Evolutionary conservation across 2,888 invertebrate genomes (phyloP).

Genomic region (Machimus atricapillus): DNA sequence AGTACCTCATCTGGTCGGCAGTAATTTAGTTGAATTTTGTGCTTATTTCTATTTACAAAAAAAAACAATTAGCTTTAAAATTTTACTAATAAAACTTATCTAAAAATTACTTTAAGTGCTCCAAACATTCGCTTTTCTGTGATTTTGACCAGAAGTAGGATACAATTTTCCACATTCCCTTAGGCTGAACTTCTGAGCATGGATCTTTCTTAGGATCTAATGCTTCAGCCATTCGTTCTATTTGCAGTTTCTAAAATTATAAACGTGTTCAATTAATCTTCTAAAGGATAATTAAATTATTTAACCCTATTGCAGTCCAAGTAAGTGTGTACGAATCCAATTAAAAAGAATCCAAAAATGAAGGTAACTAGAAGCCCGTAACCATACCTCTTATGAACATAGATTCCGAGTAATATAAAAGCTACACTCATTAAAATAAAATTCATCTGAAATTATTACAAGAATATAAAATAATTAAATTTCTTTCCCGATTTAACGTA

Average conservation of each 20-base stretch:
- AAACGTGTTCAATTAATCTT: not conserved
- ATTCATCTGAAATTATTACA: conserved; percentile 48
- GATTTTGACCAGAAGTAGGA: conserved; percentile 38
- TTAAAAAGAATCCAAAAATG: conserved; percentile 49
- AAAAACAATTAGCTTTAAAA: conserved; percentile 13
- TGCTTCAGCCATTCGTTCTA: conserved; percentile 51
- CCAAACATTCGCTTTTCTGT: conserved; percentile 46
- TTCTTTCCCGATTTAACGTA: not conserved
- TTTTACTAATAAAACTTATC: not conserved
- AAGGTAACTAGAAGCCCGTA: conserved; percentile 48
- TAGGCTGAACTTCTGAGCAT: not conserved
- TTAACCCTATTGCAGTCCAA: conserved; percentile 57
- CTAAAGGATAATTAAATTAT: not conserved
- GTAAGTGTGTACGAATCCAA: conserved; percentile 55
- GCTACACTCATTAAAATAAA: conserved; percentile 49
- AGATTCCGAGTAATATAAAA: conserved; percentile 48
- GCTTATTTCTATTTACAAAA: conserved; percentile 53
- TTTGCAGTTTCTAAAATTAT: conserved; percentile 53
- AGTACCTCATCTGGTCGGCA: conserved; percentile 59
- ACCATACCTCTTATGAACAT: conserved; percentile 51
- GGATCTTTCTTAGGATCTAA: not conserved
- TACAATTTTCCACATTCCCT: conserved; percentile 5
- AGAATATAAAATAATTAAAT: not conserved
- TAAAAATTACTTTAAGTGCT: conserved; percentile 49
- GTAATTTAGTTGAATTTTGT: conserved; percentile 51